Evolutionary conservation across 2,797 vertebrate genomes (phyloP).

Genomic region (Falco rusticolus): DNA sequence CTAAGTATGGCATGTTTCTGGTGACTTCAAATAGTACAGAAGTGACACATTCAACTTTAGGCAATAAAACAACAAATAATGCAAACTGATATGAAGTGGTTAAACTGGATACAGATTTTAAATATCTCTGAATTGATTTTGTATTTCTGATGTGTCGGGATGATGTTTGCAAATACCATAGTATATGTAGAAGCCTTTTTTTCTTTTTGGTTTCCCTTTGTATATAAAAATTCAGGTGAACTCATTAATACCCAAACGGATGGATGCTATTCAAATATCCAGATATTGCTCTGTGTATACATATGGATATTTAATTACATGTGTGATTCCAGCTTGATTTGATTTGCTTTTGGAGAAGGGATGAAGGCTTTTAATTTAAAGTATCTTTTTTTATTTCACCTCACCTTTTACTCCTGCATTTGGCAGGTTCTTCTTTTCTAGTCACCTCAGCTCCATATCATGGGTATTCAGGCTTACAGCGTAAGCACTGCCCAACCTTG

Average conservation of each 20-base stretch:
- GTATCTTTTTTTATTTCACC: not conserved
- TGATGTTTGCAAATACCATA: not conserved
- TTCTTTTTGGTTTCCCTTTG: not conserved
- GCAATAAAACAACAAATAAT: not conserved
- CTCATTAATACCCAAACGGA: not conserved
- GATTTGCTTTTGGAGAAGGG: not conserved
- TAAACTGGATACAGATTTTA: not conserved
- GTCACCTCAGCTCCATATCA: not conserved
- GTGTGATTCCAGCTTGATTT: not conserved
- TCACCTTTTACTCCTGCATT: not conserved
- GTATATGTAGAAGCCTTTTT: not conserved
- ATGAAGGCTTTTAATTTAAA: not conserved
- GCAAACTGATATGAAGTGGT: not conserved
- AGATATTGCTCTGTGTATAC: not conserved
- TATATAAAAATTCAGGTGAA: not conserved
- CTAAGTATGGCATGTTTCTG: conserved; percentile 19
- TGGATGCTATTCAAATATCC: not conserved
- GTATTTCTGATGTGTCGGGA: not conserved
- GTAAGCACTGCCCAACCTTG: not conserved
- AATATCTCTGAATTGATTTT: not conserved
- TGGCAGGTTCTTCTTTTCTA: not conserved
- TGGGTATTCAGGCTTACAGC: not conserved
- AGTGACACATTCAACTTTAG: not conserved
- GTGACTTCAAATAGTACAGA: conserved; percentile 30
- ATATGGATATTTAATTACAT: not conserved